Evolutionary conservation across 2,113 vertebrate species (phyloP).

Genomic region (Urocynchramus pylzowi): DNA sequence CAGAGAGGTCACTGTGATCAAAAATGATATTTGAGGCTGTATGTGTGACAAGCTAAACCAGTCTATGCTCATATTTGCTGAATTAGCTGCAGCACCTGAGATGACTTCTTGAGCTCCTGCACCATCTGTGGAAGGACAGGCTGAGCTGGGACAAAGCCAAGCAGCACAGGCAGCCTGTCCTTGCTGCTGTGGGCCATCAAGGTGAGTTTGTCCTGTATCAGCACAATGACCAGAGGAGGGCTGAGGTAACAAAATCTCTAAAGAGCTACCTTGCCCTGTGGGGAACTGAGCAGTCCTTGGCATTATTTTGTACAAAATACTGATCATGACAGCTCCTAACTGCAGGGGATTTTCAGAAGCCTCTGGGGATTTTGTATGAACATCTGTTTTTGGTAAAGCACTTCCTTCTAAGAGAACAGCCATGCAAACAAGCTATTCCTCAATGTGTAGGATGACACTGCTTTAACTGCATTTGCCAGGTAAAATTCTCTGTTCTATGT

Average conservation of each 20-base stretch:
- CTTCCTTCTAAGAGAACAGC: neutral
- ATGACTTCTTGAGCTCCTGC: neutral
- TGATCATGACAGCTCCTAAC: neutral
- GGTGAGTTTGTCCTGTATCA: neutral
- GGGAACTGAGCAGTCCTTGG: neutral
- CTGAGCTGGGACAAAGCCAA: neutral
- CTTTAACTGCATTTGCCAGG: neutral
- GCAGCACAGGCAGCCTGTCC: neutral
- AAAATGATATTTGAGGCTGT: neutral
- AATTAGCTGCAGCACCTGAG: neutral
- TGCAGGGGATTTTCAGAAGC: conserved; percentile 29
- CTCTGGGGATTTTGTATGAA: neutral
- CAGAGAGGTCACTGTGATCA: neutral
- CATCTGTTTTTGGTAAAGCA: conserved; percentile 27
- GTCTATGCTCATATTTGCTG: neutral
- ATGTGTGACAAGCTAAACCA: neutral
- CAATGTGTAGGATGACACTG: neutral
- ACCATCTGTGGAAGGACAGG: neutral
- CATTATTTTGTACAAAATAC: neutral
- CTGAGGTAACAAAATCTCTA: neutral
- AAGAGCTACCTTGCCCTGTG: neutral
- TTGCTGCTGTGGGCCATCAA: neutral
- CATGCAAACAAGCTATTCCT: neutral
- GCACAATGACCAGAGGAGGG: neutral
- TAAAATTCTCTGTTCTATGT: neutral